Conservation (phyloP, 2,888 invertebrate genomes). For the Idaea dimidiata region DNA sequence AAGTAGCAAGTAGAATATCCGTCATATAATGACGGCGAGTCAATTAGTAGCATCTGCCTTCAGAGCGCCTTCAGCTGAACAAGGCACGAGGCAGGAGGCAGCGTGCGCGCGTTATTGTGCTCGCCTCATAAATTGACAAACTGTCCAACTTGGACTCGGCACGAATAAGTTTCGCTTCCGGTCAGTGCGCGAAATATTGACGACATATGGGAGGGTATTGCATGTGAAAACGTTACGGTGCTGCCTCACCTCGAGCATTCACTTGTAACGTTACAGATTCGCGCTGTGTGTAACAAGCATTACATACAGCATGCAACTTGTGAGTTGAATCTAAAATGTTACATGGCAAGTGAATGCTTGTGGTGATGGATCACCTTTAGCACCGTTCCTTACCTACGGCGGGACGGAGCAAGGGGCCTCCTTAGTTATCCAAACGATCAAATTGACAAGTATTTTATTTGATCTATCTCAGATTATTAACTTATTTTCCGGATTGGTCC, state of each 20-base stretch:
- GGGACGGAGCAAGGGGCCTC: too few relatives aligned
- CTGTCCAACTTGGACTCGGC: constrained; percentile 76
- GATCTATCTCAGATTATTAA: too few relatives aligned
- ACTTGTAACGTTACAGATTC: too few relatives aligned
- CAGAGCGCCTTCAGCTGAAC: constrained; percentile 53
- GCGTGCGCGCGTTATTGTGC: constrained; percentile 50
- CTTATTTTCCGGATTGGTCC: too few relatives aligned
- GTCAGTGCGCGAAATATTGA: constrained; percentile 67
- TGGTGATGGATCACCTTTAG: too few relatives aligned
- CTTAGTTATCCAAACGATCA: too few relatives aligned
- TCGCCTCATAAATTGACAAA: constrained; percentile 77
- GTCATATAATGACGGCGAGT: constrained; percentile 31
- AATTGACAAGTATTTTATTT: too few relatives aligned
- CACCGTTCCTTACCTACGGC: too few relatives aligned
- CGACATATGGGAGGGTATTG: constrained; percentile 39
- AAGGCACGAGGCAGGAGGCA: constrained; percentile 37
- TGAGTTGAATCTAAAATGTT: too few relatives aligned
- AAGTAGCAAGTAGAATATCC: not conserved
- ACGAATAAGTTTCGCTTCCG: constrained; percentile 77
- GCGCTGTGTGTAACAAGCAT: too few relatives aligned
- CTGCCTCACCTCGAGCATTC: not conserved
- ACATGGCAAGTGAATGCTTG: too few relatives aligned
- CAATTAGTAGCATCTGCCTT: constrained; percentile 65
- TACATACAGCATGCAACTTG: too few relatives aligned
- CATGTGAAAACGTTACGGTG: constrained; percentile 9